Conservation (phyloP, 1,140 invertebrate species). For the Neuroterus valhalla region DNA sequence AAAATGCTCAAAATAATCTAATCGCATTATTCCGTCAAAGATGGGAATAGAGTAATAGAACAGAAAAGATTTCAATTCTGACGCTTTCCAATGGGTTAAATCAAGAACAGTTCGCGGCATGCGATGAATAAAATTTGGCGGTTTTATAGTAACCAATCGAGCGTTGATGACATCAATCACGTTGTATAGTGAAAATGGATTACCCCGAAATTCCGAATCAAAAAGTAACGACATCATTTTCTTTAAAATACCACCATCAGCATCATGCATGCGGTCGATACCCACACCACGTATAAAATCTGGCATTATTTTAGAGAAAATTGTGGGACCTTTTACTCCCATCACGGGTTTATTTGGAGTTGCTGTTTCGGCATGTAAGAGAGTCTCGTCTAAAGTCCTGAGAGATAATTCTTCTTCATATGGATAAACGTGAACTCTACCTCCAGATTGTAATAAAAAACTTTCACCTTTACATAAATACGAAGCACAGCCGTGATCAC, state of each 20-base stretch:
- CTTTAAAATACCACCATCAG: constrained; percentile 37
- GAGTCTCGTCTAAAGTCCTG: background rate
- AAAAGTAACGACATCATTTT: constrained; percentile 36
- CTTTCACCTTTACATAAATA: constrained; percentile 4
- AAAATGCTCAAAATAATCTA: constrained; percentile 37
- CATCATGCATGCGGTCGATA: constrained; percentile 38
- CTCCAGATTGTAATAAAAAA: background rate
- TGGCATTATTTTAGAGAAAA: constrained; percentile 36
- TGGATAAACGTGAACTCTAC: background rate
- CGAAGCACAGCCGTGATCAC: constrained; percentile 7
- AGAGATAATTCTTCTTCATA: background rate
- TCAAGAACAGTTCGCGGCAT: constrained; percentile 31
- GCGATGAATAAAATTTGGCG: constrained; percentile 36
- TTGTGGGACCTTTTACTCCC: constrained; percentile 39
- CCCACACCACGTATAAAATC: constrained; percentile 34
- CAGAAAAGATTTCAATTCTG: constrained; percentile 35
- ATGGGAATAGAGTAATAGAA: constrained; percentile 37
- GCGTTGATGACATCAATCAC: constrained; percentile 32
- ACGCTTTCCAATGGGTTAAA: constrained; percentile 37
- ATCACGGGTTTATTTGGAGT: background rate
- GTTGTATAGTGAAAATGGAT: constrained; percentile 17
- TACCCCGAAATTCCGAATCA: constrained; percentile 3
- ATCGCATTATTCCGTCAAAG: constrained; percentile 32
- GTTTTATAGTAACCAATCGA: constrained; percentile 18
- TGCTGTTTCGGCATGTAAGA: background rate